phyloP scores from a whole-genome alignment of 2,888 invertebrate species.

The Drosophila affinis region DNA sequence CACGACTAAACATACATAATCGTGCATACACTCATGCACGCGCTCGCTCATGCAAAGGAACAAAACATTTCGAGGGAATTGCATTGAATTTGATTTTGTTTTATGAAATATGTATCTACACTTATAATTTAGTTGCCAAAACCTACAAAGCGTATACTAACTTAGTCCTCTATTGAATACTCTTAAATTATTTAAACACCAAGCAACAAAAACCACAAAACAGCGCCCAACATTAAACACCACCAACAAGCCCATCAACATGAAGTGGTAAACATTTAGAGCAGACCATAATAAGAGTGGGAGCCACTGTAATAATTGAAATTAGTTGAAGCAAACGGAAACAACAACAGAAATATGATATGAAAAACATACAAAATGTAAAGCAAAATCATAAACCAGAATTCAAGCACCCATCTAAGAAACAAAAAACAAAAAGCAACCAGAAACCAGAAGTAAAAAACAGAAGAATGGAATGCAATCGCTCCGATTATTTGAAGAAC shows the following conservation, averaged over 20 bases:
- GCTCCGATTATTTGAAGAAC: conserved; percentile 67
- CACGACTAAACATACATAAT: conserved; percentile 27
- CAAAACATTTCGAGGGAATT: conserved; percentile 14
- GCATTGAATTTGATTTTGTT: conserved; percentile 43
- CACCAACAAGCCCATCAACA: conserved; percentile 34
- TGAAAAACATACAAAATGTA: conserved; percentile 19
- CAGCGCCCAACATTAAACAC: conserved; percentile 48
- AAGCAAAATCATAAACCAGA: conserved; percentile 32
- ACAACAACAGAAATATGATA: conserved; percentile 7
- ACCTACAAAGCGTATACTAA: conserved; percentile 77
- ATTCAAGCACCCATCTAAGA: conserved; percentile 28
- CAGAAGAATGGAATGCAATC: conserved; percentile 37
- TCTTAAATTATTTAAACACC: conserved; percentile 77
- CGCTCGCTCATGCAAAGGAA: conserved; percentile 34
- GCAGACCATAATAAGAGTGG: conserved; percentile 39
- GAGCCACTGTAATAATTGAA: conserved; percentile 50
- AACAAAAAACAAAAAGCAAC: conserved; percentile 18
- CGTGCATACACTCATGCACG: conserved; percentile 27
- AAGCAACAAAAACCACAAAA: conserved; percentile 18
- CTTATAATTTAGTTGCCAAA: conserved; percentile 66
- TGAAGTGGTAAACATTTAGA: conserved; percentile 40
- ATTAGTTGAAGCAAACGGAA: conserved; percentile 52
- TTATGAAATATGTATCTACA: conserved; percentile 50
- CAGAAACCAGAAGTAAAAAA: conserved; percentile 1
- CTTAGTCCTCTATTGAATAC: conserved; percentile 78